These are phyloP conservation scores for Noctua fimbriata DNA, from an alignment of 2,888 invertebrate species.

Conservation along the genomic window DNA sequence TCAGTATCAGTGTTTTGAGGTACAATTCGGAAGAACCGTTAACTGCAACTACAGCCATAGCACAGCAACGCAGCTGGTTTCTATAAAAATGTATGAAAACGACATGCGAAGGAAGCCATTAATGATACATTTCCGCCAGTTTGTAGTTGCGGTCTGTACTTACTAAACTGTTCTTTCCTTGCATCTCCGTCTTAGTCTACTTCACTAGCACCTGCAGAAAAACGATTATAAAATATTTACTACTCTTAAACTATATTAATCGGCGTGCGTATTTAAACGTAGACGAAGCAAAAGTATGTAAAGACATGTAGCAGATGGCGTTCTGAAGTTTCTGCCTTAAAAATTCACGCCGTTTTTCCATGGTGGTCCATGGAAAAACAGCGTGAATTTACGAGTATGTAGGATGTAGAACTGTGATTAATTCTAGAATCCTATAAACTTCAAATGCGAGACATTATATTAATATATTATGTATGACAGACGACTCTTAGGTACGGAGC, in stretches of 20 bases:
- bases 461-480: neutral
- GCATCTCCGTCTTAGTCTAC: neutral
- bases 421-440: neutral
- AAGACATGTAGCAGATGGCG: too few species aligned
- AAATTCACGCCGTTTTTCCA: too few species aligned
- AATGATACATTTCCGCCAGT: too few species aligned
- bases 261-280: too few species aligned
- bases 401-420: too few species aligned
- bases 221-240: too few species aligned
- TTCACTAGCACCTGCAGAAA: too few species aligned
- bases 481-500: neutral
- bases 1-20: neutral
- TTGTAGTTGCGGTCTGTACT: too few species aligned
- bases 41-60: neutral
- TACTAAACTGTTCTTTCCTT: neutral
- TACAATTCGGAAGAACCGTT: neutral
- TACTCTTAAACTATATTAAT: too few species aligned
- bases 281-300: too few species aligned
- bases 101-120: too few species aligned
- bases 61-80: neutral
- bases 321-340: neutral
- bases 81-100: too few species aligned
- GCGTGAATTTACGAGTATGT: neutral
- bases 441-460: neutral
- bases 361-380: accelerated